Base-by-base conservation (phyloP, 2,797 vertebrate species). In the Lagodon rhomboides region DNA sequence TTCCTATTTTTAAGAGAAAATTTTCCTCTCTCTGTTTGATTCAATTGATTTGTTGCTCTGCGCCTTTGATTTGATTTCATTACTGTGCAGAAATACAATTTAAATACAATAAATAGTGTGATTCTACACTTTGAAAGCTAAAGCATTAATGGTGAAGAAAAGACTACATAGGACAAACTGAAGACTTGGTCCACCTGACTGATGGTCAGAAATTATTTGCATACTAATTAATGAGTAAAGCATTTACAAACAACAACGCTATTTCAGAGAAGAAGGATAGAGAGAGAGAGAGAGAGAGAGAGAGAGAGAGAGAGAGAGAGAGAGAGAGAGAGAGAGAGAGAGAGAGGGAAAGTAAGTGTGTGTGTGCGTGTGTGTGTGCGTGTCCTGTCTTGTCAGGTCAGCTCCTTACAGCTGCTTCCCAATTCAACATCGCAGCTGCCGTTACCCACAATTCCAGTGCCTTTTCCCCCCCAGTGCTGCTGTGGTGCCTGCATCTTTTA, bases 401-500 rank as follows among this genome's bases (percentile, higher is more conserved):
- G 55, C 17, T 86, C 75, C 83, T 68, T 47, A 76, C 84, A 88
- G 73, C 74, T 84, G 80, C 86, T 84, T 60, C 20, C 87, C 77
- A 79, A 86, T 92, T 82, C 79, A 91, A 87, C 84, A 54, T 75
- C 53, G 6, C 77, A 91, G 88, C 86, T 91, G 85, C 73, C 38
- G 60, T 92, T 91, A 81, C 73, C 87, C 80, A 78, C 5, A 53
- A 82, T 86, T 85, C 79, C 85, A 77, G 44, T 13, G 50, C 38
- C 54, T 20, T 51, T n/a, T 1, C 5, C 38, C 76, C 18, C 60
- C 13, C 79, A 77, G 79, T 74, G 77, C 85, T 70, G 75, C 86
- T 85, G 86, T 82, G 87, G 87, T 54, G 82, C 83, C 85, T 91
- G 87, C 87, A 93, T 91, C 86, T 94, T 94, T 95, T 95, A 95